Evolutionary conservation across 2,888 invertebrate species (phyloP), one percentile per base, ranked within the genome.

Genomic region (Meghimatium bilineatum): DNA sequence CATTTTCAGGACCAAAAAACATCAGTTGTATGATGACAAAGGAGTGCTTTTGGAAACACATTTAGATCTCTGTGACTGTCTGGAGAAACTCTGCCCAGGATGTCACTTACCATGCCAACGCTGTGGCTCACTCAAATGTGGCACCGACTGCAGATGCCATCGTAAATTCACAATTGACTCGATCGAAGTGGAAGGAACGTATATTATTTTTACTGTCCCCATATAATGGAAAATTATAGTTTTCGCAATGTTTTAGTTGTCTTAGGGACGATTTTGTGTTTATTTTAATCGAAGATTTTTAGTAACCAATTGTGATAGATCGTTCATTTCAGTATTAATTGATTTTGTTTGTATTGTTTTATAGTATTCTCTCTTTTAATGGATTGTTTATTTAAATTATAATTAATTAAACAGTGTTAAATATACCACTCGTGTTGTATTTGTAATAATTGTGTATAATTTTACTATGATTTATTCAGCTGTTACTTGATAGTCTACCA

Each of bases 51-150:
- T 92, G 38, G 90, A 90, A 29, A 91, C 88, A 83, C 96, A 96
- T 1, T 93, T 95, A 88, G 96, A 98, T 93, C 90, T 97, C 23
- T 98, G 98, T 88, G 98, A 98, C 92, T 98, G 98, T 91, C 94
- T 97, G 87, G 95, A 96, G 88, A 94, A 95, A 66, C 94, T 94
- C 23, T 98, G 98, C 90, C 94, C 95, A 0, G 98, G 98, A 0
- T 98, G 98, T 92, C 97, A 97, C 94, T 96, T 96, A 87, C 92
- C 91, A 93, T 95, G 91, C 94, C 88, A 90, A 5, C 91, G 96
- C 84, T 93, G 93, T 89, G 87, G 86, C 60, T 93, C 93, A 8
- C 89, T 89, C 67, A 93, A 93, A 86, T 93, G 93, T 90, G 93
- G 93, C 32, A 87, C 88, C 10, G 93, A 93, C 71, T 93, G 93